A percentile compares a stretch with the other conserved stretches of the same genome.
These are phyloP conservation scores for Thelaira solivaga DNA, from an alignment of 2,888 invertebrate genomes.

Conservation along the genomic window DNA sequence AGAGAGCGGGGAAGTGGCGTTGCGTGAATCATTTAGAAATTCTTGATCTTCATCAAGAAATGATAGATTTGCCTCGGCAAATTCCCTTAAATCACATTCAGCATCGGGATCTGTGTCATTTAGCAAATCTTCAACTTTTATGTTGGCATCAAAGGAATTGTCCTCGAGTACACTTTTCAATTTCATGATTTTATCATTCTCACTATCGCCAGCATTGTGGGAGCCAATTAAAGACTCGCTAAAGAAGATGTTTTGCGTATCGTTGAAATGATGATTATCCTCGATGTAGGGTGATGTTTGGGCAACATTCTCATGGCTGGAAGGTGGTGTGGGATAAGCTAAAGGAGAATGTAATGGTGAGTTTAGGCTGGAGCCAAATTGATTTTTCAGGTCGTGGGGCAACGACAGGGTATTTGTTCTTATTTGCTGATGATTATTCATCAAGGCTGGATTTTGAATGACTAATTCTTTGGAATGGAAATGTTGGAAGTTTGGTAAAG, in stretches of 20 bases:
- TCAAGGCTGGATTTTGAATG: conserved; percentile 75
- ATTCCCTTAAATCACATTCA: conserved; percentile 75
- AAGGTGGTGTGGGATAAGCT: conserved; percentile 91
- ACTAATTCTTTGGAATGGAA: conserved; percentile 81
- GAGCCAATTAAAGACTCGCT: conserved; percentile 71
- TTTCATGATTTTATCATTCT: conserved; percentile 76
- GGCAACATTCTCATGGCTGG: conserved; percentile 86
- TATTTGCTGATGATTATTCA: conserved; percentile 63
- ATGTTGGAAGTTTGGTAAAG: conserved; percentile 90
- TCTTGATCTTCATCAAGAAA: conserved; percentile 77
- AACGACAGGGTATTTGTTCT: conserved; percentile 69
- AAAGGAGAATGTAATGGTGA: conserved; percentile 84
- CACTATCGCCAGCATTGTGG: conserved; percentile 70
- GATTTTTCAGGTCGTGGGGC: conserved; percentile 57
- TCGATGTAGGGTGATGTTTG: conserved; percentile 77
- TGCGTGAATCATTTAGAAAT: conserved; percentile 81
- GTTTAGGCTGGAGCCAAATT: conserved; percentile 75
- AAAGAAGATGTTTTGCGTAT: conserved; percentile 75
- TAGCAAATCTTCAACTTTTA: conserved; percentile 75
- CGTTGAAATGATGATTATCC: conserved; percentile 72
- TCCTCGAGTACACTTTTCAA: conserved; percentile 75
- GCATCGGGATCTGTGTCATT: conserved; percentile 73
- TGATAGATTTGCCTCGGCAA: conserved; percentile 76
- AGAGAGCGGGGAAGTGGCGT: conserved; percentile 88
- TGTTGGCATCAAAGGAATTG: conserved; percentile 72